Evolutionary conservation across 2,797 vertebrate genomes (phyloP).

Genomic region (Propithecus deckenii): DNA sequence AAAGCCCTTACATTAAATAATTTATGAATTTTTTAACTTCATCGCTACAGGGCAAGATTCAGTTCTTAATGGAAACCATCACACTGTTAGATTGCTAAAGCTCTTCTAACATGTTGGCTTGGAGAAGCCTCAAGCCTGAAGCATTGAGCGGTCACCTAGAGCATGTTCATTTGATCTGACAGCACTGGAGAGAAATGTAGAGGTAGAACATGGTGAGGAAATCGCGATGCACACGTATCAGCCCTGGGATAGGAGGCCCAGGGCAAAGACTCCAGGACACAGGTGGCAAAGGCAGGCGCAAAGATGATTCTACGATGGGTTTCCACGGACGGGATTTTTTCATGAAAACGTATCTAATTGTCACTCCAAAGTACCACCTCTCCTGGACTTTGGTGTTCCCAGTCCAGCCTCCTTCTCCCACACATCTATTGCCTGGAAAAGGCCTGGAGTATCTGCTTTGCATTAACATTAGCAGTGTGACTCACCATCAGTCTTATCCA

Average conservation of each 20-base stretch:
- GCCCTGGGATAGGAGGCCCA: not conserved
- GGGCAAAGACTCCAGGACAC: not conserved
- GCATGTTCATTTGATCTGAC: slow-evolving; percentile 53
- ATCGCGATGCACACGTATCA: not conserved
- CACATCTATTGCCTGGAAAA: not conserved
- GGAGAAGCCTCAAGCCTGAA: slow-evolving; percentile 48
- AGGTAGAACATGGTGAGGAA: not conserved
- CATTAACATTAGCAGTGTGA: not conserved
- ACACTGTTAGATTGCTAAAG: slow-evolving; percentile 32
- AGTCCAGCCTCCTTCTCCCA: not conserved
- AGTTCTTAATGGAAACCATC: slow-evolving; percentile 78
- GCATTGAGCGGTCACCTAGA: slow-evolving; percentile 14
- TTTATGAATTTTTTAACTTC: slow-evolving; percentile 76
- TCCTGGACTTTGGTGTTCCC: not conserved
- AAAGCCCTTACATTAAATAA: slow-evolving; percentile 77
- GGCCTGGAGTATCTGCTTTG: not conserved
- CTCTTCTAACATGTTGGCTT: slow-evolving; percentile 15
- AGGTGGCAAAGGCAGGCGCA: not conserved
- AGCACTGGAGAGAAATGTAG: not conserved
- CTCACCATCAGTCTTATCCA: slow-evolving; percentile 59
- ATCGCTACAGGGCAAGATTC: slow-evolving; percentile 72
- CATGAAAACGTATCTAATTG: not conserved
- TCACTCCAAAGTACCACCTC: not conserved
- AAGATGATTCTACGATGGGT: not conserved
- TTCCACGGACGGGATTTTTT: not conserved